phyloP scores from a whole-genome alignment of 2,113 vertebrate genomes.

The Festucalex cinctus region DNA sequence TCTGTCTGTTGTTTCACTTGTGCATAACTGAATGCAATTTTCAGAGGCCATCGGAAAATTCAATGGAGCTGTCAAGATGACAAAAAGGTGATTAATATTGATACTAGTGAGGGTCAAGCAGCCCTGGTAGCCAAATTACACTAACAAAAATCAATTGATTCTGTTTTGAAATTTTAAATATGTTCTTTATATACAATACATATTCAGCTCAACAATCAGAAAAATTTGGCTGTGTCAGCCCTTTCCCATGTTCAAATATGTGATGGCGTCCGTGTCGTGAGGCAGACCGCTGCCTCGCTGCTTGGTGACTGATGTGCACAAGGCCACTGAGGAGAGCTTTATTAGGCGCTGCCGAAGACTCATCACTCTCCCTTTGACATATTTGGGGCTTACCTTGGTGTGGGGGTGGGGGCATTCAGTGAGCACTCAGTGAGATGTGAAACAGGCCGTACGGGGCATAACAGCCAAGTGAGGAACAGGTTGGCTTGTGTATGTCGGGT shows the following conservation, averaged over 20 bases:
- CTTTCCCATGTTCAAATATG: constrained; percentile 24
- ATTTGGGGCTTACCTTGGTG: constrained; percentile 51
- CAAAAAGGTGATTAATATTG: not conserved
- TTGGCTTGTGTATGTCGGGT: constrained; percentile 6
- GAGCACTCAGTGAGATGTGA: constrained; percentile 19
- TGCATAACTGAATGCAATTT: not conserved
- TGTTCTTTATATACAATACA: too few relatives aligned
- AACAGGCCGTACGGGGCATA: constrained; percentile 12
- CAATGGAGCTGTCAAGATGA: not conserved
- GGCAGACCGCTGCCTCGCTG: constrained; percentile 33
- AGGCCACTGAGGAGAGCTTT: constrained; percentile 48
- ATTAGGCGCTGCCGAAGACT: constrained; percentile 50
- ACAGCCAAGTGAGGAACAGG: constrained; percentile 12
- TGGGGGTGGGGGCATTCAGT: not conserved
- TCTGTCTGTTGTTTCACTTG: not conserved
- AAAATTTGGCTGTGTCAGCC: constrained; percentile 39
- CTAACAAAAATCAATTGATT: not conserved
- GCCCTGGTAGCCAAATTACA: not conserved
- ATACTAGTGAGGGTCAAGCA: not conserved
- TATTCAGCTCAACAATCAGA: not conserved
- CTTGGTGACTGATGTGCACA: constrained; percentile 44
- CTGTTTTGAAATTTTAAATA: not conserved
- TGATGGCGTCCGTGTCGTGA: constrained; percentile 31
- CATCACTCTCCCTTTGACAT: constrained; percentile 60
- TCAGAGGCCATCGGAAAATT: not conserved